Evolutionary conservation across 2,797 vertebrate species (phyloP).

Genomic region (Sylvilagus floridanus): DNA sequence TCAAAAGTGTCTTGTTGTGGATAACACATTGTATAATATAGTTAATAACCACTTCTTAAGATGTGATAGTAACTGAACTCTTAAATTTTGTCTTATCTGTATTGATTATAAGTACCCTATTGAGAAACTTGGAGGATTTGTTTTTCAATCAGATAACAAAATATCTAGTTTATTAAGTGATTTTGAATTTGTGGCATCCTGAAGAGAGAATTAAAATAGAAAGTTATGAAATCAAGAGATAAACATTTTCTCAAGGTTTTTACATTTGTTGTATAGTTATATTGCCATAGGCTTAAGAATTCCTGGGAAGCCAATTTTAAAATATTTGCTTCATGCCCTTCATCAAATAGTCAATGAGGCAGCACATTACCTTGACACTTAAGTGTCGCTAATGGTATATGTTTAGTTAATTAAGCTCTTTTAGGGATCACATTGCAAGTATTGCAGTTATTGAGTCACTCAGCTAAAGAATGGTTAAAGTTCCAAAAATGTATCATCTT

Average conservation of each 20-base stretch:
- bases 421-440: conserved; percentile 12
- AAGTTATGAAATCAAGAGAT: background rate
- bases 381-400: conserved; percentile 6
- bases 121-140: conserved; percentile 39
- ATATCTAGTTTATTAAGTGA: background rate
- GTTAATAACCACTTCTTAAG: conserved; percentile 34
- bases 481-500: conserved; percentile 41
- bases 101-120: background rate
- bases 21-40: background rate
- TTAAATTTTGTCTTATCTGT: background rate
- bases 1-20: background rate
- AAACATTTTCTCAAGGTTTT: background rate
- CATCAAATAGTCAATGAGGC: conserved; percentile 1
- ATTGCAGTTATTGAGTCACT: conserved; percentile 48
- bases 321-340: conserved; percentile 38
- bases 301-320: conserved; percentile 5
- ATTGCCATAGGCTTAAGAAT: conserved; percentile 16
- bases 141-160: conserved; percentile 20
- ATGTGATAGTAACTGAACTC: conserved; percentile 17
- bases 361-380: background rate
- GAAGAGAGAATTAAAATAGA: background rate
- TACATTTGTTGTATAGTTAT: background rate
- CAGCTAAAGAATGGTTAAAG: conserved; percentile 25
- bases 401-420: conserved; percentile 57
- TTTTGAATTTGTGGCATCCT: conserved; percentile 47